A percentile compares a stretch with the other conserved stretches of the same genome.
Conservation (phyloP, 1,140 invertebrate species). For the Mamestra configurata region DNA sequence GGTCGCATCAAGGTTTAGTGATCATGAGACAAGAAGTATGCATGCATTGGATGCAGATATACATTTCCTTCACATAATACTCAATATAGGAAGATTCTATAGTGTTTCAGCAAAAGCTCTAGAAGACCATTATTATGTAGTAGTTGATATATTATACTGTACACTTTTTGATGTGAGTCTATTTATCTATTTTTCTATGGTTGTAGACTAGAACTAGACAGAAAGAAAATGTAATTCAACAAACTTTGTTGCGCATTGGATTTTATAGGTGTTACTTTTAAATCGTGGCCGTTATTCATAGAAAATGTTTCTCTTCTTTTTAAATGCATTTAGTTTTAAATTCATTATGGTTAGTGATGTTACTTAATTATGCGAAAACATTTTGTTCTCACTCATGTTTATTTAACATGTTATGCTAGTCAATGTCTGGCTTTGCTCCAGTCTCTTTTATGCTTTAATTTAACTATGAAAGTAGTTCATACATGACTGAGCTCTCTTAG, state of each 20-base stretch:
- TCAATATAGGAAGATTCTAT: neutral
- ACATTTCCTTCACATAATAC: neutral
- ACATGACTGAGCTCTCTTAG: slow-evolving; percentile 32
- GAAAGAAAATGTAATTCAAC: slow-evolving; percentile 48
- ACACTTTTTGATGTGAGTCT: slow-evolving; percentile 77
- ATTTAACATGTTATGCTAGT: slow-evolving; percentile 23
- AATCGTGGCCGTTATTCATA: slow-evolving; percentile 6
- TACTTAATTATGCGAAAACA: slow-evolving; percentile 19
- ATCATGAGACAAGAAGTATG: no score
- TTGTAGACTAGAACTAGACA: slow-evolving; percentile 62
- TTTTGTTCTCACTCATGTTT: slow-evolving; percentile 23
- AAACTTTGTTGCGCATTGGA: slow-evolving; percentile 42
- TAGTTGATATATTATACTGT: slow-evolving; percentile 64
- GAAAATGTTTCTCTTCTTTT: neutral
- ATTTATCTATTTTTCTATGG: slow-evolving; percentile 84
- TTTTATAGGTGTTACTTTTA: slow-evolving; percentile 23
- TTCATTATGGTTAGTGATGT: slow-evolving; percentile 37
- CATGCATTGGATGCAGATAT: no score
- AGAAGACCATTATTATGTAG: slow-evolving; percentile 1
- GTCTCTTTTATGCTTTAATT: slow-evolving; percentile 23
- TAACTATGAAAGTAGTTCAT: slow-evolving; percentile 19
- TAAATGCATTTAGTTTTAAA: slow-evolving; percentile 31
- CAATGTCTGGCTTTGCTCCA: slow-evolving; percentile 27
- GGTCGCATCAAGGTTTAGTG: no score
- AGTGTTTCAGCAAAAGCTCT: slow-evolving; percentile 50